Percentiles rank a stretch among this genome's conserved stretches.
Conservation (phyloP, 2,888 invertebrate genomes). For the Tenthredo distinguenda region DNA sequence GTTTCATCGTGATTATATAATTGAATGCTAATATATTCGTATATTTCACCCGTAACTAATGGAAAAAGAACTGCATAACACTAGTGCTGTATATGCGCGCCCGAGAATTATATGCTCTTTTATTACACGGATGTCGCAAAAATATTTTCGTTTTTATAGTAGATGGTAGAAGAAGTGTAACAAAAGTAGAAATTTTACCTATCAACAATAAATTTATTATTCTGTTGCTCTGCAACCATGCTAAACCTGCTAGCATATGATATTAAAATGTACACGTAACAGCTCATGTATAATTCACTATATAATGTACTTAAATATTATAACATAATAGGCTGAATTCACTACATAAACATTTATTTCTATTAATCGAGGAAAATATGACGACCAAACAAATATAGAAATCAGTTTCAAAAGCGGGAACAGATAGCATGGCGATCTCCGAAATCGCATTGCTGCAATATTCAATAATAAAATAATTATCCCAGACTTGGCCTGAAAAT, state of each 20-base stretch:
- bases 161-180: slow-evolving; percentile 29
- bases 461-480: slow-evolving; percentile 54
- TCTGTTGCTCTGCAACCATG: slow-evolving; percentile 63
- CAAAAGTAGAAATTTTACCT: slow-evolving; percentile 50
- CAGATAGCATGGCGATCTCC: not conserved
- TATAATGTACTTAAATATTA: slow-evolving; percentile 12
- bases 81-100: not conserved
- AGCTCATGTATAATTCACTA: slow-evolving; percentile 55
- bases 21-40: not conserved
- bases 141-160: not conserved
- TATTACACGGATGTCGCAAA: not conserved
- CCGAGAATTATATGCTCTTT: not conserved
- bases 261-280: slow-evolving; percentile 53
- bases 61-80: not conserved
- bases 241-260: slow-evolving; percentile 67
- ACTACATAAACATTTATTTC: not conserved
- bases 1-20: not conserved
- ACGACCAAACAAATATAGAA: not conserved
- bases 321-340: slow-evolving; percentile 3
- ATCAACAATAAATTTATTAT: slow-evolving; percentile 59
- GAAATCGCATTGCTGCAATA: slow-evolving; percentile 54
- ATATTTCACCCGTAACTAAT: not conserved
- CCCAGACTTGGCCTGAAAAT: slow-evolving; percentile 54
- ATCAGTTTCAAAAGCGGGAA: not conserved
- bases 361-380: not conserved